Evolutionary conservation across 2,113 vertebrate genomes (phyloP), one percentile per base, ranked within the genome.

Genomic region (Perca flavescens): DNA sequence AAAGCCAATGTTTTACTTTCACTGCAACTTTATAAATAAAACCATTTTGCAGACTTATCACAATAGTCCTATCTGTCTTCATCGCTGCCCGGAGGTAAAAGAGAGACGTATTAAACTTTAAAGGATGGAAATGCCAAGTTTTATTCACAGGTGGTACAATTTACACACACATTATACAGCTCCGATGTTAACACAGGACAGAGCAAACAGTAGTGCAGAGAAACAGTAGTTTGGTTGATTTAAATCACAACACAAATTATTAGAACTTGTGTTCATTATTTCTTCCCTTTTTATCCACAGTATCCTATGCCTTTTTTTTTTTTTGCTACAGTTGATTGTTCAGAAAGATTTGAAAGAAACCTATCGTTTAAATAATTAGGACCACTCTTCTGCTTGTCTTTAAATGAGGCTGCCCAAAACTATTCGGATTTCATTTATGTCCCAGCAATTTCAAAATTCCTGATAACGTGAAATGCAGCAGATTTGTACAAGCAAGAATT

Each of bases 71-170:
- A 1, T 76, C 40, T 68, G 19, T 71, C 14, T 75, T 43, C 6
- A 4, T 47, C 14, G 3, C 34, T 61, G 31, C 53, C 1, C 21
- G 22, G 17, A 25, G 21, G 47, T 25, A 0, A 57, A 36, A 61
- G 3, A 77, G 22, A 57, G 49, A 67, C 60, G 22, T 12, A 31
- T 4, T 36, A 43, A 73, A 54, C 4, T 43, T 49, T 36, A 15
- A 52, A 21, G 47, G 64, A 68, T 79, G 52, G 36, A 92, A 88
- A 91, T 83, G 86, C 71, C 82, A 74, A 46, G 47, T 78, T 93
- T 92, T 88, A 94, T 94, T 93, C 77, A 85, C 85, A 90, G 79
- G 64, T 88, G 82, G 74, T 88, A 75, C 73, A 88, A 61, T 76
- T 67, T 60, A 76, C 53, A 86, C 81, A 93, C 65, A 84, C 66